Evolutionary conservation across 30 jellyfish, hydroid and myxozoan species (phyloP).

Genomic region (Aurelia coerulea): DNA sequence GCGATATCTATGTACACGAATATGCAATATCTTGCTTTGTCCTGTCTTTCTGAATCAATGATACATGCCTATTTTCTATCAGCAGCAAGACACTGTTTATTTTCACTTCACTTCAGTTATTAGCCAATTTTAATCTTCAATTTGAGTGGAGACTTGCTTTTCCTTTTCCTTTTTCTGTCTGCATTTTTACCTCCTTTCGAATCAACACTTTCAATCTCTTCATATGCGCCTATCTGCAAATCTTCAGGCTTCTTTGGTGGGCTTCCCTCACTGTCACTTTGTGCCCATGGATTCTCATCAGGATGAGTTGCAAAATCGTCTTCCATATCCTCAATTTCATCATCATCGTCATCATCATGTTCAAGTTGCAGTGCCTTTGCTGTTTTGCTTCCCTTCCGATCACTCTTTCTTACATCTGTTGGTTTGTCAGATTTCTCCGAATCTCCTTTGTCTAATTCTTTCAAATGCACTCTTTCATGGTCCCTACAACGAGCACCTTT

Average conservation of each 20-base stretch:
- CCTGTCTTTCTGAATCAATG: too few relatives aligned
- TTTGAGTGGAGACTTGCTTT: conserved; percentile 60
- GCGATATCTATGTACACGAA: too few relatives aligned
- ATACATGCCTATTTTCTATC: too few relatives aligned
- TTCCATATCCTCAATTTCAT: conserved; percentile 48
- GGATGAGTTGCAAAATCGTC: conserved; percentile 66
- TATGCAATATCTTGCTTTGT: too few relatives aligned
- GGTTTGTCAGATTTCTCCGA: conserved; percentile 41
- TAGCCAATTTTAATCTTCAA: conserved; percentile 52
- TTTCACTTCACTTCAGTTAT: not conserved
- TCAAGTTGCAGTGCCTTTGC: conserved; percentile 47
- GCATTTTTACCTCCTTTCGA: conserved; percentile 32
- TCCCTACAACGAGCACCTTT: conserved; percentile 75
- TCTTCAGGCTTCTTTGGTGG: conserved; percentile 72
- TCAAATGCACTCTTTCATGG: conserved; percentile 66
- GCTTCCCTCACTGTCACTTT: conserved; percentile 69
- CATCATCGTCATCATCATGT: conserved; percentile 46
- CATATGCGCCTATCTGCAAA: conserved; percentile 67
- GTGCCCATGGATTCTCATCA: conserved; percentile 77
- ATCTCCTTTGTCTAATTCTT: conserved; percentile 62
- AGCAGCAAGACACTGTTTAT: too few relatives aligned
- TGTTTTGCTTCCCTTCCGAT: conserved; percentile 25
- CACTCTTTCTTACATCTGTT: conserved; percentile 17
- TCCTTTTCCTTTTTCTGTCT: conserved; percentile 52
- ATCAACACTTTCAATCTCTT: conserved; percentile 58